Evolutionary conservation across 2,888 invertebrate species (phyloP).

Genomic region (Cerastis leucographa): DNA sequence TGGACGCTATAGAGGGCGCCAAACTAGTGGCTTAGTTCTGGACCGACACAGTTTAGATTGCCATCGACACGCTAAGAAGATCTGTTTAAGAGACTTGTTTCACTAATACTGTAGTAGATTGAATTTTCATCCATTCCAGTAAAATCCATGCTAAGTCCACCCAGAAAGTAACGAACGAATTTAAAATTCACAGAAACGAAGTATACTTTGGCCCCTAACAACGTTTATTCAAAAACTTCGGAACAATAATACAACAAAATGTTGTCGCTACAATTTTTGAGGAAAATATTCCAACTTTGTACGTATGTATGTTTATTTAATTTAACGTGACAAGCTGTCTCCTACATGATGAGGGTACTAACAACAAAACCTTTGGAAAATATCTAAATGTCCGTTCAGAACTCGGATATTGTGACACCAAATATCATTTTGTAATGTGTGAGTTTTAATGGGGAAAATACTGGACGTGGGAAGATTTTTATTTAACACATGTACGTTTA

Average conservation of each 20-base stretch:
- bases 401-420: constrained; percentile 63
- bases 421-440: constrained; percentile 59
- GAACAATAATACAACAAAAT: constrained; percentile 44
- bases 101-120: not conserved
- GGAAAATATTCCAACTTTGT: constrained; percentile 59
- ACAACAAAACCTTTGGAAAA: constrained; percentile 68
- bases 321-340: constrained; percentile 69
- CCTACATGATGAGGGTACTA: constrained; percentile 66
- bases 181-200: constrained; percentile 29
- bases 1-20: no score
- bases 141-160: not conserved
- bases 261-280: constrained; percentile 53
- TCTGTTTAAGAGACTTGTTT: not conserved
- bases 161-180: not conserved
- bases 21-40: no score
- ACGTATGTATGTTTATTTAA: constrained; percentile 68
- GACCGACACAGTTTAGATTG: no score
- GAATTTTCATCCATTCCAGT: no score
- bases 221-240: constrained; percentile 45
- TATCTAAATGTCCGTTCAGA: constrained; percentile 68
- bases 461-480: constrained; percentile 11
- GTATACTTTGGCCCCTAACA: constrained; percentile 15
- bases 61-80: no score
- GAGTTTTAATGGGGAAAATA: constrained; percentile 56
- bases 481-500: not conserved